Conservation (phyloP, 2,888 invertebrate species). For the Miltochrista miniata region DNA sequence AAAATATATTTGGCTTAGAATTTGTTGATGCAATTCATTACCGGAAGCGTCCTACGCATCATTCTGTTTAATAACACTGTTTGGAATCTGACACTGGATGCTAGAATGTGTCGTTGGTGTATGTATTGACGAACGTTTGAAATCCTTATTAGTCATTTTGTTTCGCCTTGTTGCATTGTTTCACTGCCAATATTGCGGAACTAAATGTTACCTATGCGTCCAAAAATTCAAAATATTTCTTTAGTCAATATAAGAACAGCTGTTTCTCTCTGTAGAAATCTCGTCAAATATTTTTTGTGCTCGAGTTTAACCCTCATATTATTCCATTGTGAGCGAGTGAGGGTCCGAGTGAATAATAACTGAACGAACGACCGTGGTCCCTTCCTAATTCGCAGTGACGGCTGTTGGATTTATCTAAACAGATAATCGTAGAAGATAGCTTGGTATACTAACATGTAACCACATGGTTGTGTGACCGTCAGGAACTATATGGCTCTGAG, state of each 20-base stretch:
- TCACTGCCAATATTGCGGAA: conserved; percentile 28
- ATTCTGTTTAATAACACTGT: conserved; percentile 43
- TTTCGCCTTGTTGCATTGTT: conserved; percentile 26
- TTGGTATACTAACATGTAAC: conserved; percentile 29
- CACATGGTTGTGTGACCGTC: conserved; percentile 28
- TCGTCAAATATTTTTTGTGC: conserved; percentile 31
- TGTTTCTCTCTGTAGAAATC: conserved; percentile 23
- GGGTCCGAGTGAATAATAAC: conserved; percentile 64
- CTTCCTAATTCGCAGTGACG: conserved; percentile 47
- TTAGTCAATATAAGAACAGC: conserved; percentile 30
- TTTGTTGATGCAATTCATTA: conserved; percentile 41
- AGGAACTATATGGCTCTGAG: conserved; percentile 12
- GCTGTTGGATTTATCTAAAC: conserved; percentile 61
- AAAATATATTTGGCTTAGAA: conserved; percentile 41
- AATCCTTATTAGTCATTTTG: conserved; percentile 30
- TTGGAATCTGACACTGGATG: conserved; percentile 49
- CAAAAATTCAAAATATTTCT: conserved; percentile 15
- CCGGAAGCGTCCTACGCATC: conserved; percentile 58
- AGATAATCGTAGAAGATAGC: conserved; percentile 62
- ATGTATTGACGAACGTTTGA: conserved; percentile 29
- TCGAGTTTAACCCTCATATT: conserved; percentile 24
- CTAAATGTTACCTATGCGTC: conserved; percentile 28
- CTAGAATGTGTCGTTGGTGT: conserved; percentile 37
- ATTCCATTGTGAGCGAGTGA: conserved; percentile 40
- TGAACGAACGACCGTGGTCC: conserved; percentile 42